Conservation (phyloP, 2,797 vertebrate species). For the Sylvilagus floridanus region DNA sequence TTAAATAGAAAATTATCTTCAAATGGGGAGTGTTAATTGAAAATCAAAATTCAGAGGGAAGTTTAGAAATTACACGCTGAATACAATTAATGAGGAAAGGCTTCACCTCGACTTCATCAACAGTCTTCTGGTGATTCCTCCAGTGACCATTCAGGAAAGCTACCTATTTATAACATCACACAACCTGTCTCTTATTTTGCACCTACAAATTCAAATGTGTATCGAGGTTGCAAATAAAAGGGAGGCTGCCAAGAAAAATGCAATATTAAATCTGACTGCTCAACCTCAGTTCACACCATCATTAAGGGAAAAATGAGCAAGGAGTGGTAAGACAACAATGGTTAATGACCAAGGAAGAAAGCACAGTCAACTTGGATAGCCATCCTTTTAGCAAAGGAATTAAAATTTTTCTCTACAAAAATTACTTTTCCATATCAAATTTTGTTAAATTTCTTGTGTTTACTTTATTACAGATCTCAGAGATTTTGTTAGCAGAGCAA, state of each 20-base stretch:
- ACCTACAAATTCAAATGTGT: constrained; percentile 69
- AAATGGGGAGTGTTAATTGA: constrained; percentile 96
- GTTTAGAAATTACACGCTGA: constrained; percentile 92
- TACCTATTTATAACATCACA: constrained; percentile 88
- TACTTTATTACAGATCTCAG: constrained; percentile 29
- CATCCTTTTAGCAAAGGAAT: constrained; percentile 10
- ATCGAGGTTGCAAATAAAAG: constrained; percentile 62
- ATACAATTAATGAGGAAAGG: constrained; percentile 91
- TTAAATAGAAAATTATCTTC: constrained; percentile 95
- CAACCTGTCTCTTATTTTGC: constrained; percentile 80
- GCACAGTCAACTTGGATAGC: background rate
- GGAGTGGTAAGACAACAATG: background rate
- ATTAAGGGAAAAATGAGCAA: background rate
- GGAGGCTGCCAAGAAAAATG: constrained; percentile 27
- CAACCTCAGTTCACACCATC: constrained; percentile 57
- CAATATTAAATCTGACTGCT: constrained; percentile 62
- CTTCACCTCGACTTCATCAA: constrained; percentile 89
- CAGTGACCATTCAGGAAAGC: constrained; percentile 87
- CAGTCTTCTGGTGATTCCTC: constrained; percentile 88
- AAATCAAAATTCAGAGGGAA: constrained; percentile 97
- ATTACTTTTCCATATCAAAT: background rate
- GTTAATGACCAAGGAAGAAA: background rate
- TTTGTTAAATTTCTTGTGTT: constrained; percentile 18
- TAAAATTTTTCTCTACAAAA: background rate
- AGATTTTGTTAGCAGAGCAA: constrained; percentile 7